Evolutionary conservation across 2,113 vertebrate genomes (phyloP).

Genomic region (Anolis sagrei): DNA sequence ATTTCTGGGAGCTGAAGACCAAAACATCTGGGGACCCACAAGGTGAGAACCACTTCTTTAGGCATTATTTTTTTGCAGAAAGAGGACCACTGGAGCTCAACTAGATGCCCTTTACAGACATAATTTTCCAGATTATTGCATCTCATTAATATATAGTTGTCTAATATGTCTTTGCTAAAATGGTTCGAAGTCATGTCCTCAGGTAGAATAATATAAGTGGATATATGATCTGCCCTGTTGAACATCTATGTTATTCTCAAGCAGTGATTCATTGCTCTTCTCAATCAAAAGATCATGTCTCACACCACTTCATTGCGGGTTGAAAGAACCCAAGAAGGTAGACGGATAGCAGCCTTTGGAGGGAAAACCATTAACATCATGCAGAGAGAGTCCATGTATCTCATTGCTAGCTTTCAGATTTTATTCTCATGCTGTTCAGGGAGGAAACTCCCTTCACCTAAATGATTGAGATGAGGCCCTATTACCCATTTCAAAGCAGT

Average conservation of each 20-base stretch:
- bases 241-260: background rate
- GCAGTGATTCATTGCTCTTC: background rate
- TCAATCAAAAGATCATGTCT: background rate
- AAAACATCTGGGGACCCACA: too few relatives aligned
- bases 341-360: background rate
- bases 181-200: background rate
- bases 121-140: background rate
- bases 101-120: too few relatives aligned
- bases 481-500: background rate
- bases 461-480: slow-evolving; percentile 23
- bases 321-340: background rate
- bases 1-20: too few relatives aligned
- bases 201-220: background rate
- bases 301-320: background rate
- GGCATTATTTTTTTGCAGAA: background rate
- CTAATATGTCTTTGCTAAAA: background rate
- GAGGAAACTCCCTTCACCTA: background rate
- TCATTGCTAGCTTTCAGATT: slow-evolving; percentile 23
- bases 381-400: background rate
- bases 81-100: too few relatives aligned
- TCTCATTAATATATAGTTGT: background rate
- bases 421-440: slow-evolving; percentile 3
- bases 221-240: background rate
- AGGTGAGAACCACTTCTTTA: too few relatives aligned
- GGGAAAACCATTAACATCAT: background rate